Conservation (phyloP, 2,888 invertebrate species). For the Rhodophaea formosa region DNA sequence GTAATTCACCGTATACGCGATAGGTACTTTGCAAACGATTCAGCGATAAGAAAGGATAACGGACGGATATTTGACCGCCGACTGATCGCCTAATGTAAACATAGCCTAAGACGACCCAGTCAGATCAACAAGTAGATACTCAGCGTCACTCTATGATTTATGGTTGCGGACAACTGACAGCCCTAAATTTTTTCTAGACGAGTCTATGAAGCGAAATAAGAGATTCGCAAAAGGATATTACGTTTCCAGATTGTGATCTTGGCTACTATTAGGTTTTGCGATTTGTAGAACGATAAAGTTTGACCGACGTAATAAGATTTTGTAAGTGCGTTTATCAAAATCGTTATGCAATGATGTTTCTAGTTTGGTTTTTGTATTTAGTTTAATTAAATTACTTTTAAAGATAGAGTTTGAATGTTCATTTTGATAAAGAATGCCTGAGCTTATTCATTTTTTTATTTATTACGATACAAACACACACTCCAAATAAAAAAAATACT, state of each 20-base stretch:
- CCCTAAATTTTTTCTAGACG: constrained; percentile 43
- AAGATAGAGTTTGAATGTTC: no score
- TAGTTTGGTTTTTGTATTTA: no score
- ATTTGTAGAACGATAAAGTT: constrained; percentile 2
- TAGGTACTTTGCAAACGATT: no score
- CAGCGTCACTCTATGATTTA: constrained; percentile 49
- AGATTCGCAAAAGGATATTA: constrained; percentile 62
- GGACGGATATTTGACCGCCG: no score
- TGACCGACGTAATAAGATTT: neutral
- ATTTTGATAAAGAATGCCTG: no score
- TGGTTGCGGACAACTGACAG: constrained; percentile 41
- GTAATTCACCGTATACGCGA: no score
- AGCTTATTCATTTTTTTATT: no score
- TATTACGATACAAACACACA: no score
- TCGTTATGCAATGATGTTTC: neutral
- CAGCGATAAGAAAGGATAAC: no score
- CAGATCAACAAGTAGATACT: constrained; percentile 53
- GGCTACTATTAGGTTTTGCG: constrained; percentile 27
- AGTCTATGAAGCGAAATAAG: constrained; percentile 40
- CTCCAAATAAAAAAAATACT: no score
- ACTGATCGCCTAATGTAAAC: no score
- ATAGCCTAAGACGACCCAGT: neutral
- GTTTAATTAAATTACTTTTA: no score
- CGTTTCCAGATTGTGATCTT: constrained; percentile 61
- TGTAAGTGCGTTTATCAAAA: neutral